phyloP scores from a whole-genome alignment of 2,113 vertebrate species.

The Tyto alba region DNA sequence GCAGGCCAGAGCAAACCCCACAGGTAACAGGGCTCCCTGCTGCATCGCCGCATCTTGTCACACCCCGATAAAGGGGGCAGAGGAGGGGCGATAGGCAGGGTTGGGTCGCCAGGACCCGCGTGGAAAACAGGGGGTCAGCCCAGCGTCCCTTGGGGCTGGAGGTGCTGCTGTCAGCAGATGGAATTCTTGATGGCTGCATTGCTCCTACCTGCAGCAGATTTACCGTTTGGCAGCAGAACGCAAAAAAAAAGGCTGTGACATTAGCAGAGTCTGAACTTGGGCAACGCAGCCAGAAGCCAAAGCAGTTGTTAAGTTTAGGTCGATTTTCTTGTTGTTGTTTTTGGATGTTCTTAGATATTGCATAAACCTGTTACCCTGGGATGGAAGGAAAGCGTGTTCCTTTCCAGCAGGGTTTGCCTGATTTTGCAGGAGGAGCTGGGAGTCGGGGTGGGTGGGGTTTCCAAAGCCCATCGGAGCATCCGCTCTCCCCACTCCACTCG shows the following conservation, averaged over 20 bases:
- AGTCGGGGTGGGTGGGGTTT: background rate
- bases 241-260: background rate
- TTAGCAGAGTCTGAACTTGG: background rate
- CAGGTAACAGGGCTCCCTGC: background rate
- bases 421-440: background rate
- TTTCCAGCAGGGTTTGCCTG: background rate
- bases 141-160: background rate
- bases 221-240: background rate
- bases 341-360: background rate
- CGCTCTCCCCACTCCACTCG: accelerated
- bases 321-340: background rate
- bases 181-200: background rate
- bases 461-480: background rate
- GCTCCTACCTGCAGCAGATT: background rate
- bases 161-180: background rate
- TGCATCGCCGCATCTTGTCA: background rate
- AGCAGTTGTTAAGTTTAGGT: background rate
- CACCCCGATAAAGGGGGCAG: background rate
- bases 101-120: accelerated
- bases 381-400: background rate
- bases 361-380: background rate
- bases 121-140: background rate
- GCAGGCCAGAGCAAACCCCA: background rate
- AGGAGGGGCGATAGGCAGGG: accelerated
- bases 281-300: background rate